These are phyloP conservation scores for Nyctibius grandis DNA, from an alignment of 2,797 vertebrate species.

Conservation along the genomic window DNA sequence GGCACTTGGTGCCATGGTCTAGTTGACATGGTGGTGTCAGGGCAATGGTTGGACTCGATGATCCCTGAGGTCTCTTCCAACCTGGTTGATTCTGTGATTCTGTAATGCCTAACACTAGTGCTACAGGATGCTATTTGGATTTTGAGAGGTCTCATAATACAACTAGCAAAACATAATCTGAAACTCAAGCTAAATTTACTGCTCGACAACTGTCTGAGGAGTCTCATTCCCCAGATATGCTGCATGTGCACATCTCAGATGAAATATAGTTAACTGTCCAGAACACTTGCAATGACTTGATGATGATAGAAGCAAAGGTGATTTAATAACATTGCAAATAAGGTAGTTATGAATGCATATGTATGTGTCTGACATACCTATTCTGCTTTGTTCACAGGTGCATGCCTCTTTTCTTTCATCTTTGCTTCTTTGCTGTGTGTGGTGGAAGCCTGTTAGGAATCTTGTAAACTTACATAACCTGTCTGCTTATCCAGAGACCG, in stretches of 20 bases:
- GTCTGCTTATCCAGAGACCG: neutral
- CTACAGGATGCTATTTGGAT: neutral
- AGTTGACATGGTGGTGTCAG: too few relatives aligned
- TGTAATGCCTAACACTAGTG: neutral
- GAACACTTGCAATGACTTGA: neutral
- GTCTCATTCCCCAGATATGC: neutral
- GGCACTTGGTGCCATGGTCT: too few relatives aligned
- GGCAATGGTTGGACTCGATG: too few relatives aligned
- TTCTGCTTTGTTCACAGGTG: neutral
- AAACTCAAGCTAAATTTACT: neutral
- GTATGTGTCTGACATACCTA: neutral
- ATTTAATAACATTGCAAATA: constrained; percentile 30
- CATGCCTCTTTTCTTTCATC: constrained; percentile 17
- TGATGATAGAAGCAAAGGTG: neutral
- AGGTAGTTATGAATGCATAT: neutral
- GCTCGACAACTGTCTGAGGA: neutral
- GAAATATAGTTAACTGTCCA: neutral
- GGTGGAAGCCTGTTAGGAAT: neutral
- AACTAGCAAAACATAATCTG: neutral
- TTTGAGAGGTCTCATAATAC: neutral
- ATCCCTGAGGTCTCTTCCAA: too few relatives aligned
- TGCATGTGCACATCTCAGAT: neutral
- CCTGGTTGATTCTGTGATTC: too few relatives aligned
- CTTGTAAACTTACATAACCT: neutral
- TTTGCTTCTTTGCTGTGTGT: neutral